A percentile compares a stretch with the other conserved stretches of the same genome.
phyloP scores from a whole-genome alignment of 2,113 vertebrate genomes.

The Empidonax alnorum region DNA sequence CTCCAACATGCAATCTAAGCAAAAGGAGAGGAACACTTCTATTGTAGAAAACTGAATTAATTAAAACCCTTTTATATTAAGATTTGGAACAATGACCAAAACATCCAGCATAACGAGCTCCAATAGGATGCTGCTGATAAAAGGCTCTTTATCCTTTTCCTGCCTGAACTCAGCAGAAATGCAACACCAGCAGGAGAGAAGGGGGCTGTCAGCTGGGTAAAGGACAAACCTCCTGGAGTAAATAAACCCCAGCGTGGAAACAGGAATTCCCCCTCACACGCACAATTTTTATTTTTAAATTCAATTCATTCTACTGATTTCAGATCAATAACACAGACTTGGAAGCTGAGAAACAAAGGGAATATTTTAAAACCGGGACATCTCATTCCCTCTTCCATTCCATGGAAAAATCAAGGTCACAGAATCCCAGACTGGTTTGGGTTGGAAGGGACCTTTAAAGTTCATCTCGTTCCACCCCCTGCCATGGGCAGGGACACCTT shows the following conservation, averaged over 20 bases:
- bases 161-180: not conserved
- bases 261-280: not conserved
- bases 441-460: not conserved
- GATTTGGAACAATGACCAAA: not conserved
- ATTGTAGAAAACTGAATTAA: not conserved
- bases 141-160: not conserved
- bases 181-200: not conserved
- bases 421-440: not conserved
- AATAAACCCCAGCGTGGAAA: not conserved
- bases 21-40: not conserved
- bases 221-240: not conserved
- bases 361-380: not conserved
- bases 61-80: not conserved
- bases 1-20: not conserved
- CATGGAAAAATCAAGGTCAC: rapidly evolving
- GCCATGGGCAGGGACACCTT: not conserved
- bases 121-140: not conserved
- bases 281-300: not conserved
- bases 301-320: not conserved
- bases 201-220: not conserved
- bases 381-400: not conserved
- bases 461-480: not conserved
- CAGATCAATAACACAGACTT: rapidly evolving
- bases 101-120: not conserved
- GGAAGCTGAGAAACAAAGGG: not conserved